Evolutionary conservation across 1,140 invertebrate species (phyloP), one percentile per base, ranked within the genome.

Genomic region (Nephila pilipes): DNA sequence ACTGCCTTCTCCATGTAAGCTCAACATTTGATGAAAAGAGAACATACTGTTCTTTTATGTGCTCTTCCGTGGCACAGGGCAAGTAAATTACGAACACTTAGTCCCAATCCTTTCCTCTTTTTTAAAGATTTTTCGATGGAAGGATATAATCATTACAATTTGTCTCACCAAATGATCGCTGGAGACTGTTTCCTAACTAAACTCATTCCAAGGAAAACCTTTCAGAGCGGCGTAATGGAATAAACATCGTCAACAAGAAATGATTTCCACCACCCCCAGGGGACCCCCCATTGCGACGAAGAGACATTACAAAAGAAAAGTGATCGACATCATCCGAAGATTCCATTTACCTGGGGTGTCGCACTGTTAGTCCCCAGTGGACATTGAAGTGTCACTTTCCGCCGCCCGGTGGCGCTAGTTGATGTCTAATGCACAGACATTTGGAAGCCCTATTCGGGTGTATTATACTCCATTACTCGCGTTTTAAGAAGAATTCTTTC

Each of bases 231-330:
- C 22, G 85, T 87, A 87, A 87, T 87, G 85, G 85, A 87, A 87
- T 87, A 87, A 87, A 87, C 85, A 87, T 87, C 57, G 57, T 58
- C 32, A 63, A 87, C 58, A 65, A 87, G 60, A 65, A 87, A 87
- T 65, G 85, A 87, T 87, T 87, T 85, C 57, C 83, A 65, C 36
- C 29, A 22, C 85, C 57, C 46, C 63, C 20, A 2, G 55, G 83
- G 60, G 85, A 87, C 85, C 57, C 38, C 57, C 85, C 57, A 63
- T 69, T 36, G 85, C 57, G 85, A 87, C 57, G 58, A 36, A n/a
- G 58, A 87, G 57, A 69, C 85, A 60, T 65, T 87, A 87, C 85
- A 87, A 87, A 81, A 87, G 85, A 87, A 87, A 87, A 87, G 85
- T 65, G 85, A 87, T 87, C 65, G 85, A 87, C 85, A 87, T 87